Evolutionary conservation across 1,140 invertebrate genomes (phyloP).

Genomic region (Trachelipus rathkii): DNA sequence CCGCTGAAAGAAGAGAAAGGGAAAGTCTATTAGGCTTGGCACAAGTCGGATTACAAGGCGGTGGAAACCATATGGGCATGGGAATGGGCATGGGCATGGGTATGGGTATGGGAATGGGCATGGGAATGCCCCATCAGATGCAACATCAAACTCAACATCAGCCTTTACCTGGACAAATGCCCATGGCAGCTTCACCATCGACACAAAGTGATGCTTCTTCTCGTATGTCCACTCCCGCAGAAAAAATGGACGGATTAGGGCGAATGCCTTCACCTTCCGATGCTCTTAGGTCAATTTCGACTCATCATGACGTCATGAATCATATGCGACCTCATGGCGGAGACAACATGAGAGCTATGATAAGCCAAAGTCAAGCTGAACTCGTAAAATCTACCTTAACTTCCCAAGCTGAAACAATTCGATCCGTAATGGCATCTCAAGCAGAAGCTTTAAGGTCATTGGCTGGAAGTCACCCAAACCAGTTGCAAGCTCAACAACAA

Average conservation of each 20-base stretch:
- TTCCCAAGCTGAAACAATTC: slow-evolving; percentile 44
- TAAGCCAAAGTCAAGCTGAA: slow-evolving; percentile 46
- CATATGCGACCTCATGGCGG: slow-evolving; percentile 44
- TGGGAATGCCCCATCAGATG: slow-evolving; percentile 45
- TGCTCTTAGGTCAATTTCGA: slow-evolving; percentile 42
- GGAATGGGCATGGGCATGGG: slow-evolving; percentile 43
- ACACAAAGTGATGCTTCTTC: slow-evolving; percentile 45
- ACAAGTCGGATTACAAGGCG: slow-evolving; percentile 40
- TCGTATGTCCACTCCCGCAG: slow-evolving; percentile 46
- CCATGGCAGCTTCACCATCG: slow-evolving; percentile 45
- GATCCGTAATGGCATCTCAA: slow-evolving; percentile 41
- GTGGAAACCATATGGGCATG: slow-evolving; percentile 45
- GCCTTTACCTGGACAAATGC: slow-evolving; percentile 33
- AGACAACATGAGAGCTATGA: slow-evolving; percentile 45
- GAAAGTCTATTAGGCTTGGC: slow-evolving; percentile 68
- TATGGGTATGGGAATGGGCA: slow-evolving; percentile 43
- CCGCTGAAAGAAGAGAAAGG: slow-evolving; percentile 78
- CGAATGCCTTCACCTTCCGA: slow-evolving; percentile 45
- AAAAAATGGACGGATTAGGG: slow-evolving; percentile 43
- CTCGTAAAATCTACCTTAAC: slow-evolving; percentile 44
- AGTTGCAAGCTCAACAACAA: slow-evolving; percentile 61
- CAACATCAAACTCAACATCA: slow-evolving; percentile 44
- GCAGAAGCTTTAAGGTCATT: slow-evolving; percentile 42
- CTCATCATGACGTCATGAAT: slow-evolving; percentile 45
- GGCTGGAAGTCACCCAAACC: slow-evolving; percentile 63